These are phyloP conservation scores for Gymnorhina tibicen DNA, from an alignment of 2,113 vertebrate species.

Conservation along the genomic window DNA sequence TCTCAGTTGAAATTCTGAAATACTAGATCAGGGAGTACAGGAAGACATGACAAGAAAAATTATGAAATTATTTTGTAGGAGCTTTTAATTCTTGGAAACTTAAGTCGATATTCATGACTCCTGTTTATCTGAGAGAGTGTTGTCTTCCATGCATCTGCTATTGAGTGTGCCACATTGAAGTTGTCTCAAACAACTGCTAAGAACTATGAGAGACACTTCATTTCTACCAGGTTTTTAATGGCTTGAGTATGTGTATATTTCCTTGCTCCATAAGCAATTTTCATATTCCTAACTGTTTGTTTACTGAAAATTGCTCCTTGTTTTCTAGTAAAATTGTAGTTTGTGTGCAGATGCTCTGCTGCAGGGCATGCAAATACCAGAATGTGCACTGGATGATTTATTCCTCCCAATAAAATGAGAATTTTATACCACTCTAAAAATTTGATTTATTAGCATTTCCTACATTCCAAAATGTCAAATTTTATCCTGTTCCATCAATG, in stretches of 20 bases:
- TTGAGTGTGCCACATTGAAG: neutral
- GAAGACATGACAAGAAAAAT: neutral
- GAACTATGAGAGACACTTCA: neutral
- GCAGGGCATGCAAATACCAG: neutral
- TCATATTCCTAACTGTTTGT: conserved; percentile 16
- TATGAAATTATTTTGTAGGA: neutral
- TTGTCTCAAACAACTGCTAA: neutral
- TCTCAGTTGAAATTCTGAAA: neutral
- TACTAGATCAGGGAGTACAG: neutral
- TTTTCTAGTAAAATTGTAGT: conserved; percentile 30
- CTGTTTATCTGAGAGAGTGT: neutral
- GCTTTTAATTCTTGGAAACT: neutral
- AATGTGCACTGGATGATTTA: neutral
- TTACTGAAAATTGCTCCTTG: conserved; percentile 16
- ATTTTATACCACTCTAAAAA: neutral
- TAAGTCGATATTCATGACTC: neutral
- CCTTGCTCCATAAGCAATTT: conserved; percentile 10
- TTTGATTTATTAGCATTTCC: conserved; percentile 1
- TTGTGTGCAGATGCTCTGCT: neutral
- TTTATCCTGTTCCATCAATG: neutral
- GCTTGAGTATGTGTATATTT: neutral
- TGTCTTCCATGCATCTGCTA: neutral
- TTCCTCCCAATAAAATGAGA: conserved; percentile 17
- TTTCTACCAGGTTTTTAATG: conserved; percentile 21
- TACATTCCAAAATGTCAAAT: neutral